Conservation (phyloP, 2,888 invertebrate species). For the Dugesia japonica region DNA sequence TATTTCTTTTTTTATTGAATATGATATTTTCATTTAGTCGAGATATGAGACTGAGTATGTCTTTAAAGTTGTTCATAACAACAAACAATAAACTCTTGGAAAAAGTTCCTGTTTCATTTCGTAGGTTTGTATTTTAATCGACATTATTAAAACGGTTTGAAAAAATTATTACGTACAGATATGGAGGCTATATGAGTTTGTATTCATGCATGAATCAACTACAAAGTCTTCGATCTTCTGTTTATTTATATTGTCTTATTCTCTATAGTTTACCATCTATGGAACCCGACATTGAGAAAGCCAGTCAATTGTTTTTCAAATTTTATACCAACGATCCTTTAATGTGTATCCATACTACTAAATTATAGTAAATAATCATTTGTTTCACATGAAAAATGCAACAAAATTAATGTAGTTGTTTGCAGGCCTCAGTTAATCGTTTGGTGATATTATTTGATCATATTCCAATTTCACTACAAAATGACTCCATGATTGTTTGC, state of each 20-base stretch:
- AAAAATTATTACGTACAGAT: neutral
- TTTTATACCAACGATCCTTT: slow-evolving; percentile 21
- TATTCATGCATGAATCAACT: slow-evolving; percentile 17
- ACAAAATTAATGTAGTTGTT: neutral
- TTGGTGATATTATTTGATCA: slow-evolving; percentile 17
- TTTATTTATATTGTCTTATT: neutral
- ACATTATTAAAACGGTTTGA: no score
- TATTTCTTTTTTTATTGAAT: no score
- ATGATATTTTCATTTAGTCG: neutral
- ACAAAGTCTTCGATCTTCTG: neutral
- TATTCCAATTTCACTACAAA: neutral
- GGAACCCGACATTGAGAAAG: neutral
- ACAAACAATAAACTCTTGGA: neutral
- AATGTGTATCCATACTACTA: neutral
- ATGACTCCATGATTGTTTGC: slow-evolving; percentile 22
- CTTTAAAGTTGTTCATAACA: neutral
- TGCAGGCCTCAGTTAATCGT: neutral
- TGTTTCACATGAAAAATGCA: neutral
- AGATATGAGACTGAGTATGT: neutral
- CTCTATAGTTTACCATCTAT: slow-evolving; percentile 16
- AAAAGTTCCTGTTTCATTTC: neutral
- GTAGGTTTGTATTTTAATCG: neutral
- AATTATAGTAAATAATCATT: neutral
- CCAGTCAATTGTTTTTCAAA: slow-evolving; percentile 5
- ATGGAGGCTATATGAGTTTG: neutral